phyloP scores from a whole-genome alignment of 2,113 vertebrate species.

The Melanostigma gelatinosum region DNA sequence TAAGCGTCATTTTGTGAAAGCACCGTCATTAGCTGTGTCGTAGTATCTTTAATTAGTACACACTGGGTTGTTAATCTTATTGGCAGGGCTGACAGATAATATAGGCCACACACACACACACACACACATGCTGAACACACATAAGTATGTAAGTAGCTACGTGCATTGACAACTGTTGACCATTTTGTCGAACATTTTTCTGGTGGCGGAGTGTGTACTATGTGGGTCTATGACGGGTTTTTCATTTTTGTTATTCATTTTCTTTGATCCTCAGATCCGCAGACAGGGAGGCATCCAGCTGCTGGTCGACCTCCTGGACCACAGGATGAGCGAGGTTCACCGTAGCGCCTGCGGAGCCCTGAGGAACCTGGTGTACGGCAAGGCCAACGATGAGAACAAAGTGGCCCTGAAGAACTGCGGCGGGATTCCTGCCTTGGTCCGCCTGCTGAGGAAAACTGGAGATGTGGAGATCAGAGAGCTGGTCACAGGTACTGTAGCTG shows the following conservation, averaged over 20 bases:
- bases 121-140: slow-evolving; percentile 5
- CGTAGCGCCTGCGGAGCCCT: slow-evolving; percentile 97
- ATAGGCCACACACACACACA: slow-evolving; percentile 11
- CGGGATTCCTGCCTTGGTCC: slow-evolving; percentile 95
- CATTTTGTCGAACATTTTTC: not conserved
- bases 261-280: slow-evolving; percentile 87
- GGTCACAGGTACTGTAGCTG: slow-evolving; percentile 90
- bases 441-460: slow-evolving; percentile 93
- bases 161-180: not conserved
- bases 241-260: not conserved
- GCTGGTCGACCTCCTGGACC: slow-evolving; percentile 96
- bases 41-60: slow-evolving; percentile 58
- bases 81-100: slow-evolving; percentile 47
- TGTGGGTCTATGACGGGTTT: not conserved
- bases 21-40: slow-evolving; percentile 55
- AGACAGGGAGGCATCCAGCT: slow-evolving; percentile 97
- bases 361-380: slow-evolving; percentile 97
- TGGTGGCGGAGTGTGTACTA: not conserved
- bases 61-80: slow-evolving; percentile 57
- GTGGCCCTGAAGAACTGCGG: slow-evolving; percentile 97
- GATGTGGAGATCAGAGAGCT: slow-evolving; percentile 98
- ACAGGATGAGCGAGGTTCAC: slow-evolving; percentile 98
- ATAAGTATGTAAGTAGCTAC: not conserved
- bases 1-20: slow-evolving; percentile 57
- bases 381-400: slow-evolving; percentile 99